These are phyloP conservation scores for Cyclina sinensis DNA, from an alignment of 1,140 invertebrate genomes.

Conservation along the genomic window DNA sequence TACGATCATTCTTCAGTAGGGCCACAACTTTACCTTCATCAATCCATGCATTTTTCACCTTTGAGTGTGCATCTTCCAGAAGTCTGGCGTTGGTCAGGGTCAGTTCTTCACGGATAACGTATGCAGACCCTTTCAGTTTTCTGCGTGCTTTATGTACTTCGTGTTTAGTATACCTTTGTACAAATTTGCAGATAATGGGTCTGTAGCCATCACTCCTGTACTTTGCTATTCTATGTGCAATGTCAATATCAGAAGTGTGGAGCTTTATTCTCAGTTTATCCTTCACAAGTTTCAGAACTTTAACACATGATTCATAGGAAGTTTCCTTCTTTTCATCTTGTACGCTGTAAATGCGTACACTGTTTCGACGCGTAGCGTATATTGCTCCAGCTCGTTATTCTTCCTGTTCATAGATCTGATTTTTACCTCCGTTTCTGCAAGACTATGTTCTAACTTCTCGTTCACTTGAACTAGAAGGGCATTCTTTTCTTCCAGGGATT, in stretches of 20 bases:
- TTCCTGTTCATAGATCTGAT: not conserved
- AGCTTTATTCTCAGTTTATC: conserved; percentile 16
- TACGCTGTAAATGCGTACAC: conserved; percentile 11
- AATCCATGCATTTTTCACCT: not conserved
- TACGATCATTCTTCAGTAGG: not conserved
- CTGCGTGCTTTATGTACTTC: too few species aligned
- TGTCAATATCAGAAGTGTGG: too few species aligned
- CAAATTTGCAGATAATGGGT: too few species aligned
- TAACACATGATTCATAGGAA: not conserved
- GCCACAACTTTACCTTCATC: conserved; percentile 26
- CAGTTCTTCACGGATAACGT: conserved; percentile 22
- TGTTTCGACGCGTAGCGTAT: conserved; percentile 35
- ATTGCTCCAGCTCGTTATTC: conserved; percentile 31
- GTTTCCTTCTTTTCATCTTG: not conserved
- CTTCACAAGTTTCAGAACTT: not conserved
- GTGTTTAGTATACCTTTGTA: too few species aligned
- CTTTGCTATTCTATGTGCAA: conserved; percentile 15
- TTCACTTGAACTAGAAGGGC: not conserved
- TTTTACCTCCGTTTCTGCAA: not conserved
- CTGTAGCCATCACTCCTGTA: not conserved
- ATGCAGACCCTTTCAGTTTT: too few species aligned
- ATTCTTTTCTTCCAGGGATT: not conserved
- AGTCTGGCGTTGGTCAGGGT: too few species aligned
- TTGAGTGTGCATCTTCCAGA: not conserved
- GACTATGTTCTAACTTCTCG: not conserved